Conservation (phyloP, 2,797 vertebrate species). For the Enteromius fasciolatus region DNA sequence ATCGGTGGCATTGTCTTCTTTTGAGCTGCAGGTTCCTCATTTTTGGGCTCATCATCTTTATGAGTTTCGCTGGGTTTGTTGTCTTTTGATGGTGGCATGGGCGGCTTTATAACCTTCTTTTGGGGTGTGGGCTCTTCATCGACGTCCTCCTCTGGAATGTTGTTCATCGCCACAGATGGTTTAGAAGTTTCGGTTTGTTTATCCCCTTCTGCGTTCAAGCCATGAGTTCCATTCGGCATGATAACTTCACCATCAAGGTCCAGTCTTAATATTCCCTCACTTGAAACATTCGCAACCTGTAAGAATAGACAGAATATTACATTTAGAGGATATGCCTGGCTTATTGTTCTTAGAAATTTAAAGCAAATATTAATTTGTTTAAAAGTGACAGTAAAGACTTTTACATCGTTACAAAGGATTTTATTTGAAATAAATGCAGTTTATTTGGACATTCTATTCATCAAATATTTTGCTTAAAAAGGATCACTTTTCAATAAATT, state of each 20-base stretch:
- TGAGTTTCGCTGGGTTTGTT: conserved; percentile 61
- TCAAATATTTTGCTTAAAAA: too few species aligned
- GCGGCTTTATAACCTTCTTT: conserved; percentile 70
- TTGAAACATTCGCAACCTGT: conserved; percentile 84
- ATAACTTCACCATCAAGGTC: conserved; percentile 83
- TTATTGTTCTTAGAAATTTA: background rate
- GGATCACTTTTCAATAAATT: too few species aligned
- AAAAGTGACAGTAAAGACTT: background rate
- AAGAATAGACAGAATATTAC: conserved; percentile 27
- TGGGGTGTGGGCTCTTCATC: conserved; percentile 48
- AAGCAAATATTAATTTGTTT: background rate
- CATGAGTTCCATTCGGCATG: conserved; percentile 71
- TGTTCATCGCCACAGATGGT: conserved; percentile 70
- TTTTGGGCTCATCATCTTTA: conserved; percentile 53
- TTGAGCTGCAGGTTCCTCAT: conserved; percentile 54
- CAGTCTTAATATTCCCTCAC: conserved; percentile 85
- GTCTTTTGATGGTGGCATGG: conserved; percentile 72
- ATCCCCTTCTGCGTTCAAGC: conserved; percentile 53
- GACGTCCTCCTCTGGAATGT: conserved; percentile 33
- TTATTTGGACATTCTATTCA: background rate
- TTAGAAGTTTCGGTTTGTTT: conserved; percentile 66
- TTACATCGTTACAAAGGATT: background rate
- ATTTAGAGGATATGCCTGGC: background rate
- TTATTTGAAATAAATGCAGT: background rate
- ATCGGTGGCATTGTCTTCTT: conserved; percentile 64